A percentile compares a stretch with the other conserved stretches of the same genome.
Evolutionary conservation across 1,140 invertebrate genomes (phyloP).

Genomic region (Drosophila melanogaster): Release_6_plus_ISO1_MT NT_033779.5:15511501-15512000

Average conservation of each 20-base stretch:
- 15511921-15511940: slow-evolving; percentile 79
- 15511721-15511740: slow-evolving; percentile 55
- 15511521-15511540: neutral
- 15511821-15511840: slow-evolving; percentile 74
- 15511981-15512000: slow-evolving; percentile 55
- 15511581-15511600: slow-evolving; percentile 53
- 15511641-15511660: slow-evolving; percentile 84
- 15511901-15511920: slow-evolving; percentile 75
- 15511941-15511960: slow-evolving; percentile 67
- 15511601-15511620: slow-evolving; percentile 16
- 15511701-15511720: neutral
- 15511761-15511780: slow-evolving; percentile 14
- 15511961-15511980: slow-evolving; percentile 38
- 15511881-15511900: slow-evolving; percentile 75
- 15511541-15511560: slow-evolving; percentile 43
- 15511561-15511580: slow-evolving; percentile 80
- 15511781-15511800: slow-evolving; percentile 12
- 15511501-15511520: no score
- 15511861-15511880: slow-evolving; percentile 32
- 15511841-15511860: slow-evolving; percentile 9
- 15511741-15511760: slow-evolving; percentile 67
- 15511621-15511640: slow-evolving; percentile 74
- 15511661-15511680: slow-evolving; percentile 78
- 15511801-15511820: slow-evolving; percentile 73
- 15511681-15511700: slow-evolving; percentile 33